These are phyloP conservation scores for Papilio dardanus DNA, from an alignment of 1,140 invertebrate species.

Conservation along the genomic window DNA sequence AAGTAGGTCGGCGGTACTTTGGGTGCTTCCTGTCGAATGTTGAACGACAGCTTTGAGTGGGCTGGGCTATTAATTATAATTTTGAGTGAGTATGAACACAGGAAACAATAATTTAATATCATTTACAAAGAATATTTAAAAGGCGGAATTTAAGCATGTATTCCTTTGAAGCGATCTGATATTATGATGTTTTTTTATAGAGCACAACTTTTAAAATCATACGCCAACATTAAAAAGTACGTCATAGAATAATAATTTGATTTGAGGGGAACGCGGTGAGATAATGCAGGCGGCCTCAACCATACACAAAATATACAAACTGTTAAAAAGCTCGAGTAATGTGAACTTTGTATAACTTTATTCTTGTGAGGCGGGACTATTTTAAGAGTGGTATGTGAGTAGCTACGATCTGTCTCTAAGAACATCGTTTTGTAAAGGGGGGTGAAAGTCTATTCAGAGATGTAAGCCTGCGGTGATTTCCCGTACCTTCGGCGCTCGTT, in stretches of 20 bases:
- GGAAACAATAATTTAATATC: not conserved
- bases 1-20: conserved; percentile 27
- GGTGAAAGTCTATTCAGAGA: conserved; percentile 67
- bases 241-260: not conserved
- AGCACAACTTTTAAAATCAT: not conserved
- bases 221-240: not conserved
- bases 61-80: not conserved
- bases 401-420: conserved; percentile 65
- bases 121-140: too few species aligned
- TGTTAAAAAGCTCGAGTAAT: conserved; percentile 39
- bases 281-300: conserved; percentile 1
- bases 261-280: not conserved
- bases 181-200: not conserved
- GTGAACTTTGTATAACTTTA: conserved; percentile 41
- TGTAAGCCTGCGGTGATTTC: conserved; percentile 51
- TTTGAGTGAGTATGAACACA: conserved; percentile 1
- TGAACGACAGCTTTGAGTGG: conserved; percentile 25
- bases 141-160: not conserved
- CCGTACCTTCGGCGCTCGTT: not conserved
- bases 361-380: conserved; percentile 55
- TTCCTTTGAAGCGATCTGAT: not conserved
- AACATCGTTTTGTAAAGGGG: conserved; percentile 70
- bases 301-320: conserved; percentile 7
- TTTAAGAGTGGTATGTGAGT: conserved; percentile 64
- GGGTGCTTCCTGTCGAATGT: not conserved